These are phyloP conservation scores for Heliornis fulica DNA, from an alignment of 2,113 vertebrate species.

Conservation along the genomic window DNA sequence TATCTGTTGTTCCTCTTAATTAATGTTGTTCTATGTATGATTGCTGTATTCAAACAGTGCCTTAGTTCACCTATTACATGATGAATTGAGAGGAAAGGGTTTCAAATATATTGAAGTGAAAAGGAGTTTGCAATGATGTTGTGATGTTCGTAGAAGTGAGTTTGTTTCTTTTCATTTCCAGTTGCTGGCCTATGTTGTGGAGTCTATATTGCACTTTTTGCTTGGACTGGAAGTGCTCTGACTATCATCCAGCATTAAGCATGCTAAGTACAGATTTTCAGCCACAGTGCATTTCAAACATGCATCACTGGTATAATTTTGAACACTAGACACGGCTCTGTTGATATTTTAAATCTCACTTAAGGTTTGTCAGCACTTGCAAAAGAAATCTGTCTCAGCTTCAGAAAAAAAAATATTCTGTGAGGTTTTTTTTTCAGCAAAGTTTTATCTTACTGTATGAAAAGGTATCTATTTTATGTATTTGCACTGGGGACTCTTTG, in stretches of 20 bases:
- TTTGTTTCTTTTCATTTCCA: background rate
- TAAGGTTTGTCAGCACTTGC: background rate
- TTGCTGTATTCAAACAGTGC: too few species aligned
- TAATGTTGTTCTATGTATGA: too few species aligned
- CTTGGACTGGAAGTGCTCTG: background rate
- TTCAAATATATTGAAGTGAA: background rate
- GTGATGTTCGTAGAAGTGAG: rapidly evolving
- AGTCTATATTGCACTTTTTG: background rate
- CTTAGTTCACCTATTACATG: background rate
- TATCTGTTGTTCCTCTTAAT: background rate
- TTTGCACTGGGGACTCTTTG: background rate
- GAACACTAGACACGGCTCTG: background rate
- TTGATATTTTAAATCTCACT: background rate
- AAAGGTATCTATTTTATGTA: background rate
- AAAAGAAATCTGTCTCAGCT: background rate
- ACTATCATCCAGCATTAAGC: background rate
- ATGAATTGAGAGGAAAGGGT: background rate
- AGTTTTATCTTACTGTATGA: background rate
- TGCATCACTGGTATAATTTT: background rate
- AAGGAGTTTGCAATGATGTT: background rate
- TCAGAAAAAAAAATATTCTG: background rate
- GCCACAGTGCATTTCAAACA: background rate
- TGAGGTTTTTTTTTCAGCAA: background rate
- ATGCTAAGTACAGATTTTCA: background rate
- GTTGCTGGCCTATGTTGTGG: background rate